Evolutionary conservation across 2,797 vertebrate genomes (phyloP), one percentile per base, ranked within the genome.

Genomic region (Crocodylus rhombifer): DNA sequence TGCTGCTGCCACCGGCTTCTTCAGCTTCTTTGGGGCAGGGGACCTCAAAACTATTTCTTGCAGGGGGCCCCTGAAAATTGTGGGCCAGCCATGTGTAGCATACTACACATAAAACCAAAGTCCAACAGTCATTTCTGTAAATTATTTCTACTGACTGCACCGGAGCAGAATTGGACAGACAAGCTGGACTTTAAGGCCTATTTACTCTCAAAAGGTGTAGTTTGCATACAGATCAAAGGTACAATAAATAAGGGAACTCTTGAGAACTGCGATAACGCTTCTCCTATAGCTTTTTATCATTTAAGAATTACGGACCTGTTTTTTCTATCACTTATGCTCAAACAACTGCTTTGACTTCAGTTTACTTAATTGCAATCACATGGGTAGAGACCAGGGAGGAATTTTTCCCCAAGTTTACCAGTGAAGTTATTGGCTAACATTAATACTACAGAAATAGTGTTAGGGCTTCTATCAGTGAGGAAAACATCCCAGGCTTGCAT

Each of bases 291-390:
- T 2, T 56, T 56, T 36, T 62, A 25, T 57, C 30, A 55, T 92
- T 92, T 73, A 77, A 33, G 61, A 92, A 20, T 15, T 60, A 26
- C n/a, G 80, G 87, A 92, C 83, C n/a, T n/a, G 56, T 73, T 4
- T 30, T 89, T 90, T 63, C 57, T 23, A 3, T 80, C 65, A 30
- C 5, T 42, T 30, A 30, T 28, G 73, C 33, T 42, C 74, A 91
- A 33, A 42, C 26, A 89, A 74, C 4, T 23, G 33, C 57, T 90
- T 85, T 89, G 17, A 64, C 1, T 51, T 81, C 71, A 71, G 33
- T 51, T 71, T 42, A 71, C 67, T 15, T 71, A 6, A 33, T 33
- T 69, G 33, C 42, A 69, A 33, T 13, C 30, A 13, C 36, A 5
- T 25, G 33, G 26, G 18, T 69, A 77, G 78, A 79, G 17, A 79